These are phyloP conservation scores for Baccha elongata DNA, from an alignment of 2,888 invertebrate species.

Conservation along the genomic window DNA sequence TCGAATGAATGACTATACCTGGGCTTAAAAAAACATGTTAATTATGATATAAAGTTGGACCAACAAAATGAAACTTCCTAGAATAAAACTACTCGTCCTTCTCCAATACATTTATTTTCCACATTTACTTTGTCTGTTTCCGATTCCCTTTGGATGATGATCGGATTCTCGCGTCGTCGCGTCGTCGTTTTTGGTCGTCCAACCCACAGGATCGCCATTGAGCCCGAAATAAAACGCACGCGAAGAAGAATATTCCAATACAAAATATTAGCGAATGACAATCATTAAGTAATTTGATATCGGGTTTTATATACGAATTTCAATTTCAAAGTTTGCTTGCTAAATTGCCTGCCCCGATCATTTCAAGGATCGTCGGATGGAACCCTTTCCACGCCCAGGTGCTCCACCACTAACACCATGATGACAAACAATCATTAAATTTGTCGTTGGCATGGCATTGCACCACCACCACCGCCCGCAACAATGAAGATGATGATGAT, in stretches of 20 bases:
- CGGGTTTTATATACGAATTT: conserved; percentile 62
- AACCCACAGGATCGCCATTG: conserved; percentile 67
- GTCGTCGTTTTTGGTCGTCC: conserved; percentile 2
- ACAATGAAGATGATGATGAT: conserved; percentile 55
- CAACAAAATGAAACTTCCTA: conserved; percentile 52
- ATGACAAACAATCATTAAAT: conserved; percentile 70
- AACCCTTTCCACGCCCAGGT: conserved; percentile 68
- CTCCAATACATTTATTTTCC: conserved; percentile 5
- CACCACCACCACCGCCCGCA: conserved; percentile 33
- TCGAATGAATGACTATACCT: conserved; percentile 37
- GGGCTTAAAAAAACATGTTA: conserved; percentile 33
- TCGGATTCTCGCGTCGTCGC: neutral
- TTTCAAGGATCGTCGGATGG: conserved; percentile 19
- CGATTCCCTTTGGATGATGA: conserved; percentile 8
- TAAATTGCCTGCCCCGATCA: neutral
- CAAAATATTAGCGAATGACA: conserved; percentile 74
- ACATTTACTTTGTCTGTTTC: conserved; percentile 30
- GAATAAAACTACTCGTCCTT: conserved; percentile 31
- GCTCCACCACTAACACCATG: conserved; percentile 47
- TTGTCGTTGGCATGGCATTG: conserved; percentile 68
- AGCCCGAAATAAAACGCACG: conserved; percentile 28
- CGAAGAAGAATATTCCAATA: conserved; percentile 40
- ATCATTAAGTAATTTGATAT: conserved; percentile 77
- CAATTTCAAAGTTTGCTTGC: conserved; percentile 53
- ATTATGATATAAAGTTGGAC: conserved; percentile 66